Percentiles rank a stretch among this genome's conserved stretches.
These are phyloP conservation scores for Cataglyphis altisquamis DNA, from an alignment of 2,888 invertebrate genomes.

Conservation along the genomic window DNA sequence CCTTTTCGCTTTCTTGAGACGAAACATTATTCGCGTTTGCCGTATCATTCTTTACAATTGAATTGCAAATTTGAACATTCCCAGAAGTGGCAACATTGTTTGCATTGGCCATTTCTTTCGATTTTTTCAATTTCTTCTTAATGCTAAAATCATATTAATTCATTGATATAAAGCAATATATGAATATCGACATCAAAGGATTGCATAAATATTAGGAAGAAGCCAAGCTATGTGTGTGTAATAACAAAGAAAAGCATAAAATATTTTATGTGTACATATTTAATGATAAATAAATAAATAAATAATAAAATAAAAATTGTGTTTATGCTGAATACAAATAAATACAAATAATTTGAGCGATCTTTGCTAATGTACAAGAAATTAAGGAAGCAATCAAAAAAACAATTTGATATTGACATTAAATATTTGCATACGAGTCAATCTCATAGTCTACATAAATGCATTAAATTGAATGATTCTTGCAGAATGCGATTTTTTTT, in stretches of 20 bases:
- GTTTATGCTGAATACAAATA: constrained; percentile 11
- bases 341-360: constrained; percentile 55
- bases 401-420: constrained; percentile 21
- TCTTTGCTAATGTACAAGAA: constrained; percentile 34
- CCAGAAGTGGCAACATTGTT: constrained; percentile 57
- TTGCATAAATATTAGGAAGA: constrained; percentile 15
- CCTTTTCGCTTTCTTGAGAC: constrained; percentile 67
- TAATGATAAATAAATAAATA: constrained; percentile 67
- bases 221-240: constrained; percentile 52
- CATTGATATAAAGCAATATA: constrained; percentile 1
- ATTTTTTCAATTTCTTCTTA: constrained; percentile 82
- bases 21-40: constrained; percentile 58
- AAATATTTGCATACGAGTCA: constrained; percentile 31
- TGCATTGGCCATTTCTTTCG: constrained; percentile 72
- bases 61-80: constrained; percentile 63
- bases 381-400: constrained; percentile 7
- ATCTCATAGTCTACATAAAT: constrained; percentile 58
- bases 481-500: constrained; percentile 56
- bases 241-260: constrained; percentile 67
- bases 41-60: constrained; percentile 64
- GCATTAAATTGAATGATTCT: constrained; percentile 50
- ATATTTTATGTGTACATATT: constrained; percentile 65
- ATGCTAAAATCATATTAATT: constrained; percentile 77
- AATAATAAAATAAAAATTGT: constrained; percentile 54
- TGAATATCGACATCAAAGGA: constrained; percentile 25